Evolutionary conservation across 2,888 invertebrate genomes (phyloP), one percentile per base, ranked within the genome.

Genomic region (Gandaritis pyraliata): DNA sequence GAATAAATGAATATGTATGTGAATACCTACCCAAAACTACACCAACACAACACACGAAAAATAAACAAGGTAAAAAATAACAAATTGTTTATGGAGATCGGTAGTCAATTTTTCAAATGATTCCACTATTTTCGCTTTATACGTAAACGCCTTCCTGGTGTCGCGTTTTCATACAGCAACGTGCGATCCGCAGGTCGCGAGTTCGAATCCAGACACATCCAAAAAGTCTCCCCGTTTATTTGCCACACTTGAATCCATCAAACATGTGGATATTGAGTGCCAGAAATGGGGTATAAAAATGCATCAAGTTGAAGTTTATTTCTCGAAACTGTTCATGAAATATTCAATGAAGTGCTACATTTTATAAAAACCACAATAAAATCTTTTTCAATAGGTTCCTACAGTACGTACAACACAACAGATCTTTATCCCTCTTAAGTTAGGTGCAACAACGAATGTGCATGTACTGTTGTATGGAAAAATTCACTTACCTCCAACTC

Each of bases 231-330:
- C 91, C 91, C 90, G 83, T 88, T 85, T 86, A 72, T 83, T 82
- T 82, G 92, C 92, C 92, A 92, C 90, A 86, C 92, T 89, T 82
- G 89, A 81, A 80, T 74, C 87, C 88, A 86, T 84, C 39, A 47
- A 10, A 85, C 85, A 85, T 83, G 88, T 87, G 87, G 89, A 78
- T 54, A 72, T 82, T 81, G 78, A 82, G 87, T 86, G 88, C 89
- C 89, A 84, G 81, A 74, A 82, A 84, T 70, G 87, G 87, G 88
- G 87, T 67, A 88, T 59, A 90, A 68, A 72, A 61, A 74, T 51
- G 87, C 86, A 78, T 75, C 48, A 71, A 89, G 51, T 74, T 89
- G 90, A 87, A 89, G 88, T 80, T 80, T 84, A 82, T 82, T 80
- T 74, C 71, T 70, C 74, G 64, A 67, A 60, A 43, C 29, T 41